phyloP scores from a whole-genome alignment of 1,140 invertebrate genomes.

The Drosophila nasuta region DNA sequence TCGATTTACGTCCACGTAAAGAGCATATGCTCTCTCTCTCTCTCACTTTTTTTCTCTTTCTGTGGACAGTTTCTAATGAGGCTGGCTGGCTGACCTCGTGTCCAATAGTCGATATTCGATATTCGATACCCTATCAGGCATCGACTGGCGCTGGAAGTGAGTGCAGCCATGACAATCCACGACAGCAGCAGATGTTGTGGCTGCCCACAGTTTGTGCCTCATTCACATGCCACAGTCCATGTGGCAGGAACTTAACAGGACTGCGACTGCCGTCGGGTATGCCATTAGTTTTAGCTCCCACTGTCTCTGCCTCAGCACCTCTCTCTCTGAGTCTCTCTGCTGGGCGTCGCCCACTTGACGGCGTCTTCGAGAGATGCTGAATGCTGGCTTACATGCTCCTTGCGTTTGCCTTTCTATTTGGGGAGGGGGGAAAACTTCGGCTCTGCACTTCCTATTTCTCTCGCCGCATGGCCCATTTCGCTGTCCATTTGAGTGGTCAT shows the following conservation, averaged over 20 bases:
- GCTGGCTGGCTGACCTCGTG: not conserved
- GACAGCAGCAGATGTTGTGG: slow-evolving; percentile 10
- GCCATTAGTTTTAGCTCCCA: slow-evolving; percentile 14
- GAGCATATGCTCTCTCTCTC: no score
- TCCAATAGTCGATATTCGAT: not conserved
- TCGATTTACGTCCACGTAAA: not conserved
- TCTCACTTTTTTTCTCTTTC: no score
- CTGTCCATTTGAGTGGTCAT: slow-evolving; percentile 79
- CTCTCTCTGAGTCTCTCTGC: not conserved
- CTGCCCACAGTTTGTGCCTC: slow-evolving; percentile 1
- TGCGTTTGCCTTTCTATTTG: slow-evolving; percentile 36
- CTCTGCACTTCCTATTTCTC: slow-evolving; percentile 14
- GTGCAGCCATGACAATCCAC: slow-evolving; percentile 1
- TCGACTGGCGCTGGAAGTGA: not conserved
- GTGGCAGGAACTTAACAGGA: slow-evolving; percentile 7
- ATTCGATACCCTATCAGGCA: not conserved
- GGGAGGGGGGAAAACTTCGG: no score
- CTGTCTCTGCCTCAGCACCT: not conserved
- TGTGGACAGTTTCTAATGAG: not conserved
- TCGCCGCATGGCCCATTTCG: slow-evolving; percentile 69
- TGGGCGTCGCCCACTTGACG: slow-evolving; percentile 46
- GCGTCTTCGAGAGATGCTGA: slow-evolving; percentile 14
- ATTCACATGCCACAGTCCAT: slow-evolving; percentile 3
- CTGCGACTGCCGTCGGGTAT: not conserved
- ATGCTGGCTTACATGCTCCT: slow-evolving; percentile 2